phyloP scores from a whole-genome alignment of 2,113 vertebrate species.

The Equus przewalskii region DNA sequence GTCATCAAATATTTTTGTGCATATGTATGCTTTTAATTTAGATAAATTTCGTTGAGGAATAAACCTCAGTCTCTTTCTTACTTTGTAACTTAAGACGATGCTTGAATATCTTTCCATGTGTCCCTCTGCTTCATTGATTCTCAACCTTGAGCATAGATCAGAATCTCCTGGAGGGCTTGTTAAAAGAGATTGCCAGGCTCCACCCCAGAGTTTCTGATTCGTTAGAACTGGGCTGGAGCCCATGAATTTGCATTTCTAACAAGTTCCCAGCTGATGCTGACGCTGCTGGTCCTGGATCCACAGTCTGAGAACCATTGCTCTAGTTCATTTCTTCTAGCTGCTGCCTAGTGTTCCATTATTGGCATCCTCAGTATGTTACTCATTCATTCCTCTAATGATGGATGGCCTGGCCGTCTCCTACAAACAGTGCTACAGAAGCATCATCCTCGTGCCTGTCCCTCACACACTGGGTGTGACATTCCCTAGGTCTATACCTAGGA shows the following conservation, averaged over 20 bases:
- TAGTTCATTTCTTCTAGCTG: not conserved
- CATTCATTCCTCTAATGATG: not conserved
- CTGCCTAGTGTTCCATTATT: not conserved
- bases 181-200: not conserved
- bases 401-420: not conserved
- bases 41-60: not conserved
- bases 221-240: fast-evolving
- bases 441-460: not conserved
- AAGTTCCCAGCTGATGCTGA: not conserved
- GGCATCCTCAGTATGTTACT: not conserved
- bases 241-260: not conserved
- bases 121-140: not conserved
- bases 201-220: not conserved
- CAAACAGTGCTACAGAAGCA: not conserved
- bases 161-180: not conserved
- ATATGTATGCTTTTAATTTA: not conserved
- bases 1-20: not conserved
- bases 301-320: not conserved
- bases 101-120: not conserved
- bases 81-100: not conserved
- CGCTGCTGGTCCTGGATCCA: not conserved
- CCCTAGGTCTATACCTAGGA: not conserved
- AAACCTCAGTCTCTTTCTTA: not conserved
- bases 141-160: not conserved
- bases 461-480: no score